Base-by-base conservation (phyloP, 2,797 vertebrate genomes). In the Sebastes nivosus region DNA sequence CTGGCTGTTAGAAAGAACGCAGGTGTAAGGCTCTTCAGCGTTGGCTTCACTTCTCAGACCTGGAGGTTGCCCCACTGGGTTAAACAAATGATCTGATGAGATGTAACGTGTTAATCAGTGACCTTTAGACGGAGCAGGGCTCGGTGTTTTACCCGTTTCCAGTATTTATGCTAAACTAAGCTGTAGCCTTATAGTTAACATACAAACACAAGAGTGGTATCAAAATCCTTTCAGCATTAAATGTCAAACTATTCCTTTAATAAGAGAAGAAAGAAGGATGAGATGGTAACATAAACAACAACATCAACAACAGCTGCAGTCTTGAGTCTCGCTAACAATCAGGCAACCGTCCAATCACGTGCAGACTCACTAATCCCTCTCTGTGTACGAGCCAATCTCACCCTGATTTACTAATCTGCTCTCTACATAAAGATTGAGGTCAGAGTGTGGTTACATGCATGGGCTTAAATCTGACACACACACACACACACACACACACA, bases 381-480 rank as follows among this genome's bases (percentile, higher is more conserved):
- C 68, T 10, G 69, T 12, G 69, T 12, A 42, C 11, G 14, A 32
- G 77, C 88, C 93, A 92, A 86, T 91, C 91, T 72, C 83, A 36
- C 12, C 3, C 81, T 83, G 87, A 66, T 82, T 79, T 79, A 82
- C 79, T 90, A 94, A 95, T 92, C 91, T 91, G 81, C 84, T 87
- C 78, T 54, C 59, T 63, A 9, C 87, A 72, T 30, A 55, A 64
- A 91, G 92, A 95, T 94, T 94, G 88, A 94, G 93, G 94, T 93
- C 93, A 92, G 80, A 84, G 50, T 34, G 72, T 84, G 81, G 79
- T 84, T 84, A 87, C 89, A 88, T 84, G 42, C 42, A 46, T 46
- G 89, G 87, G 38, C 25, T 89, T 89, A 88, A 91, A 85, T 74
- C 81, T 63, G 14, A 79, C 81, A 72, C 85, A 66, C 75, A 67